These are phyloP conservation scores for Monomorium pharaonis DNA, from an alignment of 1,140 invertebrate genomes.

Conservation along the genomic window DNA sequence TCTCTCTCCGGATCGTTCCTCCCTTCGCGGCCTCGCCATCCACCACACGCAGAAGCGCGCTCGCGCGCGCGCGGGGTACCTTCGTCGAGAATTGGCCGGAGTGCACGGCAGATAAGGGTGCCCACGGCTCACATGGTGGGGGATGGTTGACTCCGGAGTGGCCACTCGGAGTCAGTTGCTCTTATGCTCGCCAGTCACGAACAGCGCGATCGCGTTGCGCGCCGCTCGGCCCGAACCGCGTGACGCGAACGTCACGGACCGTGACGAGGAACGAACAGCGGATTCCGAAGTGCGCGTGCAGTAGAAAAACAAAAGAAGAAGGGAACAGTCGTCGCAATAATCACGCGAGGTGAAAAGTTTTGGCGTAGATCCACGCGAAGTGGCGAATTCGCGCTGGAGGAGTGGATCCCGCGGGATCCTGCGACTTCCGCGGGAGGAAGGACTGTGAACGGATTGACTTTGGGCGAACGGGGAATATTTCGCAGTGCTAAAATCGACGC, in stretches of 20 bases:
- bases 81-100: slow-evolving; percentile 69
- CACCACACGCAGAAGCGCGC: background rate
- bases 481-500: background rate
- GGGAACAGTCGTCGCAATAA: background rate
- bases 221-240: slow-evolving; percentile 59
- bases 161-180: slow-evolving; percentile 82
- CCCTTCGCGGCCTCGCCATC: background rate
- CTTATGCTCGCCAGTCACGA: slow-evolving; percentile 82
- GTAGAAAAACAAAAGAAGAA: background rate
- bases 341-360: too few species aligned
- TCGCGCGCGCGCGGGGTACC: background rate
- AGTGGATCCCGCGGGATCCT: background rate
- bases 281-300: background rate
- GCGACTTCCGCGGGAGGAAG: background rate
- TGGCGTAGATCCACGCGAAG: too few species aligned
- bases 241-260: slow-evolving; percentile 51
- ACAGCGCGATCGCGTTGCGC: slow-evolving; percentile 69
- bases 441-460: background rate
- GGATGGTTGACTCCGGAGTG: slow-evolving; percentile 79
- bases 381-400: background rate
- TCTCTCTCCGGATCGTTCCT: slow-evolving; percentile 70
- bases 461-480: background rate
- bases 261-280: background rate
- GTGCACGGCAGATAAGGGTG: slow-evolving; percentile 81
- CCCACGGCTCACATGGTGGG: slow-evolving; percentile 74